Percentiles rank a stretch among this genome's conserved stretches.
These are phyloP conservation scores for Hozukius guyotensis DNA, from an alignment of 2,797 vertebrate genomes.

Conservation along the genomic window DNA sequence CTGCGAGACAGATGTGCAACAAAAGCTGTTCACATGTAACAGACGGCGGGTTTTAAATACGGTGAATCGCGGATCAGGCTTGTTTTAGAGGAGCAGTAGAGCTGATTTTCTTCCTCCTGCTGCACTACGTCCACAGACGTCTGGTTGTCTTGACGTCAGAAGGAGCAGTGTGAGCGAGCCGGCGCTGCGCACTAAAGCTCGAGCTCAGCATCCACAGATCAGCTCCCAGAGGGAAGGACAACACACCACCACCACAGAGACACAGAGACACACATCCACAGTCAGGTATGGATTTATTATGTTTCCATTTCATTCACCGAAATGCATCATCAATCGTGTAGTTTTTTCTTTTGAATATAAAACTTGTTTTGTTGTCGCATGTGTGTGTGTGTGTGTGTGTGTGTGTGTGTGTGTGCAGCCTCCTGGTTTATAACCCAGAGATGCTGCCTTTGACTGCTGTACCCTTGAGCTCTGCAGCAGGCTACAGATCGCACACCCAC, in stretches of 20 bases:
- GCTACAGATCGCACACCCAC: slow-evolving; percentile 47
- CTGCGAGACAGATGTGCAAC: slow-evolving; percentile 10
- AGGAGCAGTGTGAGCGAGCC: slow-evolving; percentile 73
- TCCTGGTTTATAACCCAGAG: slow-evolving; percentile 31
- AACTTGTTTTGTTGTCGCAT: slow-evolving; percentile 16
- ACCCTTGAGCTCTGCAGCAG: slow-evolving; percentile 74
- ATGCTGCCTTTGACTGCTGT: slow-evolving; percentile 63
- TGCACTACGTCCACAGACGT: slow-evolving; percentile 73
- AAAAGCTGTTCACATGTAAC: slow-evolving; percentile 13
- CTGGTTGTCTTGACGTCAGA: slow-evolving; percentile 75
- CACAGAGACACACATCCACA: slow-evolving; percentile 58
- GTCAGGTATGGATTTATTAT: slow-evolving; percentile 67
- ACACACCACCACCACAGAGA: slow-evolving; percentile 27
- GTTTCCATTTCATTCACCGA: background rate
- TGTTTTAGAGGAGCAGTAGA: slow-evolving; percentile 38
- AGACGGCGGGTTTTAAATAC: slow-evolving; percentile 22
- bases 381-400: background rate
- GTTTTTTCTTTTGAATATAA: background rate
- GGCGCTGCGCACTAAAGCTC: slow-evolving; percentile 66
- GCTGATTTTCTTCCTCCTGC: slow-evolving; percentile 50
- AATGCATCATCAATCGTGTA: background rate
- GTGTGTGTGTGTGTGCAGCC: slow-evolving; percentile 31
- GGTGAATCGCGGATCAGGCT: slow-evolving; percentile 45
- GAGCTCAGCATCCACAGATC: slow-evolving; percentile 66
- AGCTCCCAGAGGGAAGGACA: slow-evolving; percentile 69